Percentiles rank a stretch among this genome's conserved stretches.
These are phyloP conservation scores for Physeter macrocephalus DNA, from an alignment of 2,113 vertebrate genomes.

Conservation along the genomic window DNA sequence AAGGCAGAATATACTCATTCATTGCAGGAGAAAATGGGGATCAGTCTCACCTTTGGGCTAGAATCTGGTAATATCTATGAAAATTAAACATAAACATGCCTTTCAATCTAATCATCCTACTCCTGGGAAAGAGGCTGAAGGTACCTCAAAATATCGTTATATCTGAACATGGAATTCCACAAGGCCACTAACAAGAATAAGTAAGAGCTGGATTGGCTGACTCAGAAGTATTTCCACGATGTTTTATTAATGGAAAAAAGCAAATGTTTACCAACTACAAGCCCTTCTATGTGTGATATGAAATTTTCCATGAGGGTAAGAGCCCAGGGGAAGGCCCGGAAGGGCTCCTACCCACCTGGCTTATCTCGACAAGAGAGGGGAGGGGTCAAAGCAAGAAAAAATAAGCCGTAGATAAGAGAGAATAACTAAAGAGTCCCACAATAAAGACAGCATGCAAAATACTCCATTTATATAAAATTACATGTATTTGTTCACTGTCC, in stretches of 20 bases:
- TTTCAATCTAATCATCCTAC: not conserved
- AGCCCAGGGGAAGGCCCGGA: not conserved
- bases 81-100: not conserved
- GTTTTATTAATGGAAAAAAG: not conserved
- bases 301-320: not conserved
- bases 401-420: not conserved
- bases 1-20: not conserved
- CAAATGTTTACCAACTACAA: not conserved
- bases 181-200: not conserved
- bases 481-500: not conserved
- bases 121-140: not conserved
- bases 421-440: not conserved
- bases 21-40: not conserved
- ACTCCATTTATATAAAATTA: not conserved
- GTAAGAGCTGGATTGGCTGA: not conserved
- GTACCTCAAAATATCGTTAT: fast-evolving
- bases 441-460: not conserved
- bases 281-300: not conserved
- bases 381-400: not conserved
- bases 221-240: not conserved
- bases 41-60: not conserved
- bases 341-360: not conserved
- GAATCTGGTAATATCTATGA: not conserved
- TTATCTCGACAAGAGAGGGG: not conserved
- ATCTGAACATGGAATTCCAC: not conserved